Evolutionary conservation across 2,113 vertebrate genomes (phyloP), one percentile per base, ranked within the genome.

Genomic region (Pygoscelis adeliae): DNA sequence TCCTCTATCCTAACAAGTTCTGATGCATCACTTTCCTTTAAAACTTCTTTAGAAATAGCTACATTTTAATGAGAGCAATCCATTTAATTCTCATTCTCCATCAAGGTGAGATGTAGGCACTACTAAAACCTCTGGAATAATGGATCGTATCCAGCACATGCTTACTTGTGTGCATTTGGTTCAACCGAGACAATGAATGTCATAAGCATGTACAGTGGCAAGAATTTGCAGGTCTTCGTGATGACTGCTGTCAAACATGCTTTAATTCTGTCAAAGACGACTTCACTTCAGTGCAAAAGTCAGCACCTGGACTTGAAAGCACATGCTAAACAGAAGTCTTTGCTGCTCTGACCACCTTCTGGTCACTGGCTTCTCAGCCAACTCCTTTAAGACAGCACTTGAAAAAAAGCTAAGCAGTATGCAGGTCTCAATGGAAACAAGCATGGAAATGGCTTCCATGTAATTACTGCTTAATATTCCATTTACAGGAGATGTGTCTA

Each of bases 151-250:
- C 90, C 29, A 36, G 32, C 32, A 53, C 16, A 23, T 19, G 21
- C 29, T 63, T 53, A 56, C 15, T 61, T 22, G 30, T 6, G 16
- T 50, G 40, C n/a, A 5, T 69, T 40, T 50, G 19, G 27, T 71
- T 88, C 56, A 84, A 13, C 27, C 8, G 26, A 65, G 50, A 82
- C 30, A 49, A 71, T 3, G 3, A 90, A 53, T 0, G 1, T 16
- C 2, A 0, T 3, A 76, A 53, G 9, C 13, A 66, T 0, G 25
- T 11, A 69, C 22, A 59, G 16, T 5, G 25, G 27, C 27, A 79
- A 74, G 73, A 74, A 62, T 38, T 2, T 56, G 46, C 38, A 88
- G 29, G 44, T 47, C 42, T 79, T 62, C 46, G 19, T 42, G 56
- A 50, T 2, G 3, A 30, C 26, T 55, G 32, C 29, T 80, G 29